Percentiles rank a stretch among this genome's conserved stretches.
Conservation (phyloP, 1,140 invertebrate species). For the Apolygus lucorum region DNA sequence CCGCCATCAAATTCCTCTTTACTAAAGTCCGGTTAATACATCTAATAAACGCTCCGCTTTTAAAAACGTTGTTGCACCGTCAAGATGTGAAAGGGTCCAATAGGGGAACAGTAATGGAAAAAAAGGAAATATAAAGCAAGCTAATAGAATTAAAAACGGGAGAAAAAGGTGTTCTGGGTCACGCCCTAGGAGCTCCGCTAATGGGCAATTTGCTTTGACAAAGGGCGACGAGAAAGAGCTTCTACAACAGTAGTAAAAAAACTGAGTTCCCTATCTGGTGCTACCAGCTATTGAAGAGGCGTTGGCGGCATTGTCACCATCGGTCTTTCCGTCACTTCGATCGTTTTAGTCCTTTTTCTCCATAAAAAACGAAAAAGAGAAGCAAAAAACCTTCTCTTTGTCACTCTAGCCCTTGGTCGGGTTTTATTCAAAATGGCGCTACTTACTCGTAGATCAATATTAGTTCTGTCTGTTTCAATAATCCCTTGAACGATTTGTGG, state of each 20-base stretch:
- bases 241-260: too few species aligned
- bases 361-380: not conserved
- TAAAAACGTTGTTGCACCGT: not conserved
- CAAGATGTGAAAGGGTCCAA: not conserved
- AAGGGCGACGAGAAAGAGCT: slow-evolving; percentile 4
- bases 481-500: too few species aligned
- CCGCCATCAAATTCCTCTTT: too few species aligned
- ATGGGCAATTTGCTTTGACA: slow-evolving; percentile 13
- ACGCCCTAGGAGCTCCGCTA: slow-evolving; percentile 7
- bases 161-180: slow-evolving; percentile 7
- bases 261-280: too few species aligned
- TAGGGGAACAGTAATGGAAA: not conserved
- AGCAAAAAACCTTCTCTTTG: not conserved
- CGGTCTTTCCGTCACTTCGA: too few species aligned
- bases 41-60: not conserved
- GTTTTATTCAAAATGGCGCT: too few species aligned
- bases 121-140: not conserved
- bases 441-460: too few species aligned
- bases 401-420: not conserved
- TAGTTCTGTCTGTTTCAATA: too few species aligned
- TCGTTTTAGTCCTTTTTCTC: too few species aligned
- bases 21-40: too few species aligned
- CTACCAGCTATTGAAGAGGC: too few species aligned
- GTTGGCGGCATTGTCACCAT: too few species aligned
- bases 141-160: slow-evolving; percentile 9